Conservation (phyloP, 2,797 vertebrate species). For the Neopelma chrysocephalum region DNA sequence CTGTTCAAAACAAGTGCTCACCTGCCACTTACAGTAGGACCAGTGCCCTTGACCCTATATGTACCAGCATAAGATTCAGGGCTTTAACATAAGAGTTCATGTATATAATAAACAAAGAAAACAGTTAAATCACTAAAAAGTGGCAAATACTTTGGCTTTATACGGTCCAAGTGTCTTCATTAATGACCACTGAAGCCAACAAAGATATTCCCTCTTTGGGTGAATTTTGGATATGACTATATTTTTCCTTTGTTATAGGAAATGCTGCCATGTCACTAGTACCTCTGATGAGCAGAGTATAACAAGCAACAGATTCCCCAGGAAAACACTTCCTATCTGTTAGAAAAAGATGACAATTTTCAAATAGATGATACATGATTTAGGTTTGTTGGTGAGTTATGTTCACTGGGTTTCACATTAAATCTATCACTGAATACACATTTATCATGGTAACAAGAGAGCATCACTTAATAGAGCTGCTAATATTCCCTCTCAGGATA, state of each 20-base stretch:
- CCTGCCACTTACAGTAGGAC: neutral
- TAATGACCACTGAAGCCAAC: neutral
- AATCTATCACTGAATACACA: neutral
- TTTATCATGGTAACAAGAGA: neutral
- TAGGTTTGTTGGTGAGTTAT: neutral
- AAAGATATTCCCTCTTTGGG: neutral
- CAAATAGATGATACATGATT: neutral
- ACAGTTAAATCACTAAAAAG: neutral
- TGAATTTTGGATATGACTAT: neutral
- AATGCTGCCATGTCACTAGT: neutral
- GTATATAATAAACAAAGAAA: neutral
- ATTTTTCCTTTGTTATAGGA: conserved; percentile 10
- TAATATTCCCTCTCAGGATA: neutral
- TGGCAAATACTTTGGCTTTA: neutral
- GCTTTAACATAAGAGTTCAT: neutral
- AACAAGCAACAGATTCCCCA: neutral
- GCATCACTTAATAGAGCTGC: neutral
- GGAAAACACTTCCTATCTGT: conserved; percentile 10
- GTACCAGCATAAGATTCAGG: neutral
- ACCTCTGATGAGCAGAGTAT: neutral
- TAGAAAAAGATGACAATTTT: conserved; percentile 14
- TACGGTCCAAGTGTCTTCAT: neutral
- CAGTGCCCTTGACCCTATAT: neutral
- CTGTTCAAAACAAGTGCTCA: neutral
- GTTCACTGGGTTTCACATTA: neutral